Evolutionary conservation across 2,888 invertebrate genomes (phyloP), one percentile per base, ranked within the genome.

Genomic region (Ennomos quercinarius): DNA sequence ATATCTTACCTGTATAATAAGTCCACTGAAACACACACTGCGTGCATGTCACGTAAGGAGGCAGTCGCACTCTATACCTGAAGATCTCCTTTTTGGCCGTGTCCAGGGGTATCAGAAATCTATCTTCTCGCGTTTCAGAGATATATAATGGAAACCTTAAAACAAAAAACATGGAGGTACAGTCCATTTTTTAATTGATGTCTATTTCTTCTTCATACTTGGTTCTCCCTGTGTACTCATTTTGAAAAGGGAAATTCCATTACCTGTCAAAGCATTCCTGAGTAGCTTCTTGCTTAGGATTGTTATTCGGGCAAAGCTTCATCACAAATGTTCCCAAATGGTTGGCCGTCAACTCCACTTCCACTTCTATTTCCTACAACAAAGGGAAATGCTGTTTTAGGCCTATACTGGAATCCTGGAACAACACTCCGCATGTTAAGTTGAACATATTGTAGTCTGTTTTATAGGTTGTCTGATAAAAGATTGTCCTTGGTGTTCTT

Each of bases 11-110:
- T 57, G 98, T 97, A 71, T 95, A 96, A 83, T 98, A 98, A 57
- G 95, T 97, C 98, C 98, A 98, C 80, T 98, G 98, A n/a, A 98
- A 81, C 5, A 98, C 97, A 77, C 98, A 98, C 73, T 97, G 97
- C 0, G 96, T 95, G 76, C 98, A 98, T 0, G 97, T 97, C 2
- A 98, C 84, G 74, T 96, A 97, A 0, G 96, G 93, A 0, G 98
- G 98, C 49, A 98, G 89, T 3, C 95, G 93, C 0, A 98, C 96
- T 65, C 95, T 93, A 81, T 97, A 97, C 56, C 95, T 93, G 73
- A 93, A 93, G 57, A 87, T 87, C 60, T 93, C 95, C 78, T 94
- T 94, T 86, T 96, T 96, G 49, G 94, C 95, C 3, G 95, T 94
- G 71, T 96, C 95, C 59, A 94, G 84, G 0, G 97, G 96, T 63